Evolutionary conservation across 2,797 vertebrate species (phyloP).

Genomic region (Kryptopterus vitreolus): DNA sequence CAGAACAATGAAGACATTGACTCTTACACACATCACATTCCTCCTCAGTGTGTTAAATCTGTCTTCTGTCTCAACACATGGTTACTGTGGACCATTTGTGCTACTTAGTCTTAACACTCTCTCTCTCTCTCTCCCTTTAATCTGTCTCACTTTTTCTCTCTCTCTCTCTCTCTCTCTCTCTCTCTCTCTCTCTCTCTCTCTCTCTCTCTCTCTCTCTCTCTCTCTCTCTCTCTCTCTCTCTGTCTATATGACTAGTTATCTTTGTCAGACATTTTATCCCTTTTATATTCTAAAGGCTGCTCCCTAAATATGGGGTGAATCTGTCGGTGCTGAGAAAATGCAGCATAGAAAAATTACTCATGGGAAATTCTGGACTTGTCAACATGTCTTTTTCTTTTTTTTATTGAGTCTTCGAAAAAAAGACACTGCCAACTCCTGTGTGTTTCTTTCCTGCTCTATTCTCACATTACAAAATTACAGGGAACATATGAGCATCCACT

Average conservation of each 20-base stretch:
- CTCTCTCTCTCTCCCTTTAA: background rate
- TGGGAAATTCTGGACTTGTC: background rate
- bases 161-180: background rate
- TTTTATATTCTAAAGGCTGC: constrained; percentile 4
- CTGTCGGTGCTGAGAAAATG: background rate
- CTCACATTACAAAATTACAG: background rate
- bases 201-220: background rate
- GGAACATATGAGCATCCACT: background rate
- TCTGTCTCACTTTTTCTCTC: background rate
- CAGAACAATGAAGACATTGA: constrained; percentile 47
- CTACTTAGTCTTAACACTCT: background rate
- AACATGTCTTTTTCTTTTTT: background rate
- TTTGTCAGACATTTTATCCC: background rate
- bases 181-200: constrained; percentile 13
- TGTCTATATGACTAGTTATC: background rate
- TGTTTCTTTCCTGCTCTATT: background rate
- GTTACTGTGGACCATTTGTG: constrained; percentile 23
- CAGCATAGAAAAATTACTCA: constrained; percentile 9
- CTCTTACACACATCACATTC: background rate
- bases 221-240: constrained; percentile 17
- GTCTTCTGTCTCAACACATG: constrained; percentile 30
- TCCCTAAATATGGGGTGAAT: background rate
- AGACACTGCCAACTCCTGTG: too few relatives aligned
- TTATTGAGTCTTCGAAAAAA: background rate
- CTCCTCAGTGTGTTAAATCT: constrained; percentile 22